Base-by-base conservation (phyloP, 1,140 invertebrate genomes). In the Zaprionus vittiger region DNA sequence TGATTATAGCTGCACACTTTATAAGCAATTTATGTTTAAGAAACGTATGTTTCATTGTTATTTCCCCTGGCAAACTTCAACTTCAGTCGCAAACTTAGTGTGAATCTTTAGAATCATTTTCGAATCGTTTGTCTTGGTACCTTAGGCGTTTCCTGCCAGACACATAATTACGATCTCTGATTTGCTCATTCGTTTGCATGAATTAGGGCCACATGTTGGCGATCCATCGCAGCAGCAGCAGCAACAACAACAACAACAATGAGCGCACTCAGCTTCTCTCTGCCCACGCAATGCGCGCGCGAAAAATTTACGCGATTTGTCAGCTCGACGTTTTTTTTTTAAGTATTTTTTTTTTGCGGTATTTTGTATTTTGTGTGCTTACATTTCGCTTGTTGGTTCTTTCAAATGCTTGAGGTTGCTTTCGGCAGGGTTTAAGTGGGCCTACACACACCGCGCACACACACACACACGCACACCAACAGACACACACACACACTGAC, bases 371-470 rank as follows among this genome's bases (percentile, higher is more conserved):
- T 76, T 76, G 62, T 73, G 75, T 77, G 64, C 70, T 77, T 73
- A 77, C 69, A 77, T 76, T 71, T 76, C 44, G 75, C 62, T 79
- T 81, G 82, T 85, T 80, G 79, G 83, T 85, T 85, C 82, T 85
- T 86, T 78, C 62, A 69, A 76, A 78, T 81, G 72, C 82, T 86
- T 80, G 80, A 89, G 83, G 70, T 89, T 87, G 80, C 78, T 89
- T 90, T 90, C 89, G 85, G 85, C 85, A 85, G 81, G 85, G 84
- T 90, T 90, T 90, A 89, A 89, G 84, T 89, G 85, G 84, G 79
- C 81, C 76, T 80, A 79, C 81, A 90, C 80, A 69, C 56, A 74
- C 56, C 61, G 49, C 28, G 57, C 41, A 47, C 41, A 65, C 60
- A 44, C 37, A 70, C 26, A 44, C 57, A 49, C 22, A 37, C 57